Evolutionary conservation across 1,140 invertebrate genomes (phyloP), one percentile per base, ranked within the genome.

Genomic region (Apis laboriosa): DNA sequence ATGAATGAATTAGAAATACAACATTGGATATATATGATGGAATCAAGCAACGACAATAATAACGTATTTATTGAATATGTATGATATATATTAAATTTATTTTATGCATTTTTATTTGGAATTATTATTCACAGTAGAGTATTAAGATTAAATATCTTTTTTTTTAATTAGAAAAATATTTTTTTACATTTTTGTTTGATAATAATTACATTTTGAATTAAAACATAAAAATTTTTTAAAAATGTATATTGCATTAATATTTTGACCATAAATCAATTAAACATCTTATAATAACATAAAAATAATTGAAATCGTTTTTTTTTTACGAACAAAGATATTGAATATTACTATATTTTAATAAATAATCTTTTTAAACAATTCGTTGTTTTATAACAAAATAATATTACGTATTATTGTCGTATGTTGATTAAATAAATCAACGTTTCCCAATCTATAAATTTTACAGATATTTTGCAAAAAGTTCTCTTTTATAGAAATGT

Each of bases 11-110:
- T 55, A 67, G 60, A 34, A 63, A 80, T 64, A 80, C 58, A 80
- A 63, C 24, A n/a, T n/a, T 53, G 43, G 28, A 72, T 43, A 24
- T 43, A 24, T 68, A 58, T 12, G 43, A 17, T 68, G 9, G 63
- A 76, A 60, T 12, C 80, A 81, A 81, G 55, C 53, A 68, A 81
- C 80, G 80, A 81, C 80, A 81, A 81, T 77, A 81, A 81, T 77
- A 60, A 53, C 63, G 55, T 66, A 28, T 77, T 74, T 53, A 53
- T 34, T 43, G n/a, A 24, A 66, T 58, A 2, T 19, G 15, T 21
- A 11, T 43, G 34, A 28, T 53, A 58, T 55, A 60, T 55, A 21
- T 73, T 56, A n/a, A 21, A 15, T 24, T 58, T 9, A 53, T 56
- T 76, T 75, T 67, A 81, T 81, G 68, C 55, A 60, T 67, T 43